A percentile compares a stretch with the other conserved stretches of the same genome.
phyloP scores from a whole-genome alignment of 2,797 vertebrate species.

The Chaenodraco wilsoni region DNA sequence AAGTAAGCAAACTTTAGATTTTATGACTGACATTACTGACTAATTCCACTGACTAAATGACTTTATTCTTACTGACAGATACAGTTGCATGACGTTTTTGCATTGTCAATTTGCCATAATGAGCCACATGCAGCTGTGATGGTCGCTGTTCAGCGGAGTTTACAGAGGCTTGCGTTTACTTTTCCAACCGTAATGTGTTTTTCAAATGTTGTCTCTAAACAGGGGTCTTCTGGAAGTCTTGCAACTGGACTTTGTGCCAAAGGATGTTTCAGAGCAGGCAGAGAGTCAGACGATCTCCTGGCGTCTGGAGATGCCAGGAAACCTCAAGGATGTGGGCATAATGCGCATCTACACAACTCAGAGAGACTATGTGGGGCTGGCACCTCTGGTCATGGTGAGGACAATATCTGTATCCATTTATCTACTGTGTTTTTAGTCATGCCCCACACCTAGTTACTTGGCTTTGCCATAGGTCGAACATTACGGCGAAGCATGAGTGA shows the following conservation, averaged over 20 bases:
- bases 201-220: conserved; percentile 23
- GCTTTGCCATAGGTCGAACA: conserved; percentile 22
- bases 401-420: neutral
- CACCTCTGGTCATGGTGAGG: conserved; percentile 82
- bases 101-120: neutral
- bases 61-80: neutral
- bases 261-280: conserved; percentile 69
- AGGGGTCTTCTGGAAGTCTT: conserved; percentile 84
- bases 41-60: neutral
- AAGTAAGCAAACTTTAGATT: neutral
- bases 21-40: neutral
- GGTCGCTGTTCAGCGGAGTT: neutral
- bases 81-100: neutral
- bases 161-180: neutral
- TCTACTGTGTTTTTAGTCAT: neutral
- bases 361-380: conserved; percentile 83
- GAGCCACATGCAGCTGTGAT: neutral
- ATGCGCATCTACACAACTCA: conserved; percentile 81
- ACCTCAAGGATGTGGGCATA: conserved; percentile 77
- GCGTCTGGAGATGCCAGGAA: conserved; percentile 82
- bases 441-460: conserved; percentile 26
- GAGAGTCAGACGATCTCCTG: conserved; percentile 82
- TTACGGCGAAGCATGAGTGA: neutral
- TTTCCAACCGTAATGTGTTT: conserved; percentile 9
- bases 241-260: conserved; percentile 82